Base-by-base conservation (phyloP, 2,797 vertebrate genomes). In the Cyprinodon diabolis region DNA sequence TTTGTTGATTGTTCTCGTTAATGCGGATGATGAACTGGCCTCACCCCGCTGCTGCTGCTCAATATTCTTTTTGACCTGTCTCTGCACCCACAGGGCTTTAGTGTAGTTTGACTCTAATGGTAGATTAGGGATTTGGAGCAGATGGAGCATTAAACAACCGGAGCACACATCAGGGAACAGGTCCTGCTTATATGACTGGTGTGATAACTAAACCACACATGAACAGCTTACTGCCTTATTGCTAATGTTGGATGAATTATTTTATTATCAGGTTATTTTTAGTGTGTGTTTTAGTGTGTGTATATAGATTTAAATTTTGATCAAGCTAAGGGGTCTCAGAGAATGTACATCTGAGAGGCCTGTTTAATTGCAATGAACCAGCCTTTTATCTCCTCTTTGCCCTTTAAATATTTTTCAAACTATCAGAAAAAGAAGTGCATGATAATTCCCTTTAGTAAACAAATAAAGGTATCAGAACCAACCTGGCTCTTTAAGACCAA, bases 111-210 rank as follows among this genome's bases (percentile, higher is more conserved):
- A 66, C 71, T 66, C 72, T 81, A 80, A 89, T 70, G 80, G 71
- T 67, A 72, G 82, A 4, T 79, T 30, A 13, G 81, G 81, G 84
- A 84, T 45, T 4, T 12, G 19, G 57, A 86, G 86, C 88, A 86
- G 86, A 86, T 87, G 88, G 88, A 57, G 71, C 81, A 75, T 87
- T 86, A 88, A 89, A 76, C 79, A 77, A 73, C 69, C 23, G 8
- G 52, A 84, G 72, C 75, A 86, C 84, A 82, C 84, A 62, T 56
- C 57, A 40, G 86, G 80, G 79, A 81, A 6, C 52, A 48, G 40
- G 13, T 11, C 19, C 56, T 58, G 56, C 25, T 23, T 15, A 11
- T 35, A 58, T 58, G 56, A 58, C 25, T 58, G 30, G 56, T 58
- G 56, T 58, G 25, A 58, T 35, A 11, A 37, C 58, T 68, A 69